phyloP scores from a whole-genome alignment of 2,113 vertebrate genomes.

The Pomatorhinus ruficollis region DNA sequence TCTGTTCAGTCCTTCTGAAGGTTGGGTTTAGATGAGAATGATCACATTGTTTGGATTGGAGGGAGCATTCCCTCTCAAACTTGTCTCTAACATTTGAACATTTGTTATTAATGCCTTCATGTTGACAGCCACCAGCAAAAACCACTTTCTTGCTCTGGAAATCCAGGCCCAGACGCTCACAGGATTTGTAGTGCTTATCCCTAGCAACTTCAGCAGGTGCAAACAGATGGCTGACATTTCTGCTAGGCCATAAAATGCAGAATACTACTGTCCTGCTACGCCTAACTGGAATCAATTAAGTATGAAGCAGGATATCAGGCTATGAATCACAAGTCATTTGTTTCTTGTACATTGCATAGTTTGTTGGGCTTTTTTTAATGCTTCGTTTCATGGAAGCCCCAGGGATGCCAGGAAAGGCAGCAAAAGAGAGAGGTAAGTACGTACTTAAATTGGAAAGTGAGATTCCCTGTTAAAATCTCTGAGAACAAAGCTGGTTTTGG shows the following conservation, averaged over 20 bases:
- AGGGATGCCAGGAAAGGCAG: neutral
- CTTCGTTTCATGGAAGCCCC: neutral
- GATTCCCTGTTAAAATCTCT: neutral
- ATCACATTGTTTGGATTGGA: neutral
- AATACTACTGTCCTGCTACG: constrained; percentile 11
- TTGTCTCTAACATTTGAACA: neutral
- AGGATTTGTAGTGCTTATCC: constrained; percentile 26
- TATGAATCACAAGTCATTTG: constrained; percentile 44
- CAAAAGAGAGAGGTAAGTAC: neutral
- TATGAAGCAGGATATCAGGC: neutral
- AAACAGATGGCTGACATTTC: constrained; percentile 72
- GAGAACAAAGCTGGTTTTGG: neutral
- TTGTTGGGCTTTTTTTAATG: neutral
- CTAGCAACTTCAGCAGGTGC: constrained; percentile 50
- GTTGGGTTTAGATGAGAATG: constrained; percentile 28
- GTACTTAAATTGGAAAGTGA: neutral
- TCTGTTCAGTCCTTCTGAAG: constrained; percentile 57
- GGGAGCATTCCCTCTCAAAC: neutral
- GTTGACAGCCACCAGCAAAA: neutral
- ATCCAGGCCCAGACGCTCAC: neutral
- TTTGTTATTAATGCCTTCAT: neutral
- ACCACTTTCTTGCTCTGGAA: neutral
- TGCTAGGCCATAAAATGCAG: constrained; percentile 45
- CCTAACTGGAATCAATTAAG: constrained; percentile 45
- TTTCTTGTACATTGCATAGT: constrained; percentile 7